Conservation (phyloP, 2,797 vertebrate genomes). For the Sebastes diploproa region DNA sequence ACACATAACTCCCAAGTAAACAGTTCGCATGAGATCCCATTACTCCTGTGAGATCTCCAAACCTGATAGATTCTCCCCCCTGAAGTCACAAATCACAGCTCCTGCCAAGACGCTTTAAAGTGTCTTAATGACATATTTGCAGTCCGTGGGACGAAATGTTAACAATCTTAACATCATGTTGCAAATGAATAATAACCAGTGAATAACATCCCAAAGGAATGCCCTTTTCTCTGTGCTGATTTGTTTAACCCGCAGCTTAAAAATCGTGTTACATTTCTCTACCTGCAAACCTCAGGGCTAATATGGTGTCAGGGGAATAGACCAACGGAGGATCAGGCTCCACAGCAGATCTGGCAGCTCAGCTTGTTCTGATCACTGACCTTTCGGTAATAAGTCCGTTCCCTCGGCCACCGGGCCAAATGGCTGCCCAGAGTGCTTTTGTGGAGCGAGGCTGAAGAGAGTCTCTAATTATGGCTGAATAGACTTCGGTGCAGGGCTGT, state of each 20-base stretch:
- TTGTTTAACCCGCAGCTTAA: not conserved
- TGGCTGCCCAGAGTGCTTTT: slow-evolving; percentile 47
- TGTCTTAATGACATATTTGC: slow-evolving; percentile 48
- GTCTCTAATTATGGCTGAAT: slow-evolving; percentile 46
- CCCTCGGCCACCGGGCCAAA: slow-evolving; percentile 42
- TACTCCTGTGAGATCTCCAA: slow-evolving; percentile 49
- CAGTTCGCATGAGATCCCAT: slow-evolving; percentile 53
- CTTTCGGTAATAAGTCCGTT: slow-evolving; percentile 62
- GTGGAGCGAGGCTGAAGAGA: slow-evolving; percentile 12
- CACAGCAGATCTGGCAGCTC: slow-evolving; percentile 34
- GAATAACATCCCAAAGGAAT: slow-evolving; percentile 14
- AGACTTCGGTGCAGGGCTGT: slow-evolving; percentile 32
- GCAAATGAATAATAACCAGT: slow-evolving; percentile 24
- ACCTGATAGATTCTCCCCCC: slow-evolving; percentile 42
- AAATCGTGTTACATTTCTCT: not conserved
- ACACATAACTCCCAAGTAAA: slow-evolving; percentile 68
- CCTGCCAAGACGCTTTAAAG: slow-evolving; percentile 34
- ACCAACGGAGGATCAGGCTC: slow-evolving; percentile 5
- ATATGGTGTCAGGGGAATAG: slow-evolving; percentile 16
- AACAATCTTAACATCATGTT: slow-evolving; percentile 32
- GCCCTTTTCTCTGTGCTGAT: slow-evolving; percentile 12
- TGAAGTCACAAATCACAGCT: slow-evolving; percentile 48
- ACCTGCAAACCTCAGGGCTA: slow-evolving; percentile 36
- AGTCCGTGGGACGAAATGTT: slow-evolving; percentile 29
- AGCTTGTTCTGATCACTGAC: slow-evolving; percentile 58